Evolutionary conservation across 2,888 invertebrate genomes (phyloP), one percentile per base, ranked within the genome.

Genomic region (Oligia strigilis): DNA sequence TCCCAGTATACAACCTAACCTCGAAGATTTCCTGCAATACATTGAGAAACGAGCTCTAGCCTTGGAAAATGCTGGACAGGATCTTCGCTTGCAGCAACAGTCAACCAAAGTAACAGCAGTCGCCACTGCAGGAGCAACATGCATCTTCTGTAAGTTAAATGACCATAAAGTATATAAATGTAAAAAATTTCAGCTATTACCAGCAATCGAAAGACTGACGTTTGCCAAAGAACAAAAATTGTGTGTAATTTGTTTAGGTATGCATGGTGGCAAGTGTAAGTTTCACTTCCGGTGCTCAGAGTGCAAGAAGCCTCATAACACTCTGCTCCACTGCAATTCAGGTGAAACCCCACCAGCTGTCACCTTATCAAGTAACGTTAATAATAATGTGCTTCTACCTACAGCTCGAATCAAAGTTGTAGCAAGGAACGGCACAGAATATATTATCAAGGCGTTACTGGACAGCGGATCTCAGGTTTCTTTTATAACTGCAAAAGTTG

Each of bases 341-440:
- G 62, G 65, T 65, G 65, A 55, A 46, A n/a, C 36, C 65, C 8
- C 40, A 74, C 74, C 74, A 74, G 65, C 73, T n/a, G 73, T 65
- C 73, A 74, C 23, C 52, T 74, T 74, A 5, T 74, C 65, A 52
- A 52, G 52, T 23, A 73, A 65, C 13, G 36, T 36, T 36, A n/a
- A 46, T 67, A 65, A 65, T 23, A 70, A 70, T 70, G 70, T 70
- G 36, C 55, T 70, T 40, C 23, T 70, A 55, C 70, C 70, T 55
- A 70, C 70, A 70, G 52, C 49, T 11, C 36, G 36, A 71, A 71
- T 71, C 40, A 72, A 72, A 23, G 72, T 72, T 13, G 72, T 72
- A 72, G 72, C 46, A 60, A 72, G 72, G 29, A n/a, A 72, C 5
- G 72, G 72, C 60, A 72, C 40, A 40, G 40, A 40, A 40, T 40